A percentile compares a stretch with the other conserved stretches of the same genome.
Evolutionary conservation across 2,113 vertebrate species (phyloP).

Genomic region (Gnathonemus echidnorhynchus): DNA sequence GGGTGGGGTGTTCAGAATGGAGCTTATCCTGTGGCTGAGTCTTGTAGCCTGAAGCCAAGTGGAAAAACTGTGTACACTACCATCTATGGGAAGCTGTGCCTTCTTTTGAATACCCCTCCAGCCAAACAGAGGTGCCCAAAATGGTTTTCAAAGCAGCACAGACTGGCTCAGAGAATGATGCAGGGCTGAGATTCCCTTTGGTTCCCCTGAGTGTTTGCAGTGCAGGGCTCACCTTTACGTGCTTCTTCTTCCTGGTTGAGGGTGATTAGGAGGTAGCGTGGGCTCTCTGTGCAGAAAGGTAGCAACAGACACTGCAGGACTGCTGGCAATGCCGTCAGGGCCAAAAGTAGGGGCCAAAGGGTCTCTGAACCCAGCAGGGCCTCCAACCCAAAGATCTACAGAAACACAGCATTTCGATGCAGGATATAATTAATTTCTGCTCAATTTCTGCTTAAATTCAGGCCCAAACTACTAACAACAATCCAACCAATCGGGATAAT

Average conservation of each 20-base stretch:
- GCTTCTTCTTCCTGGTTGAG: constrained; percentile 62
- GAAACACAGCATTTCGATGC: not conserved
- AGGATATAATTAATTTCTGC: not conserved
- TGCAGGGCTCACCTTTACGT: constrained; percentile 44
- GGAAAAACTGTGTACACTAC: not conserved
- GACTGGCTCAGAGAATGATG: not conserved
- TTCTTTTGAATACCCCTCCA: not conserved
- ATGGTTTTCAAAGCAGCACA: not conserved
- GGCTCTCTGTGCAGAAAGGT: constrained; percentile 62
- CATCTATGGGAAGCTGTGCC: not conserved
- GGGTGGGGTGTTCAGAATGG: not conserved
- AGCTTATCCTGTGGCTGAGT: not conserved
- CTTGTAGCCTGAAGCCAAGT: not conserved
- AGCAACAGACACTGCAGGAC: constrained; percentile 55
- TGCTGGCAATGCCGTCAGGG: constrained; percentile 54
- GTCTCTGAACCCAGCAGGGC: constrained; percentile 52
- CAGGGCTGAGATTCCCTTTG: not conserved
- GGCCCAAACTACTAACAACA: not conserved
- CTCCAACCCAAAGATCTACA: constrained; percentile 60
- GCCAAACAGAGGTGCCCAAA: not conserved
- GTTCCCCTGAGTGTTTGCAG: not conserved
- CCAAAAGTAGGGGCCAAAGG: constrained; percentile 60
- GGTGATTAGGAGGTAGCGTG: constrained; percentile 61
- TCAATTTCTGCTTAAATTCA: not conserved
- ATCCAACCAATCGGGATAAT: not conserved